A percentile compares a stretch with the other conserved stretches of the same genome.
phyloP scores from a whole-genome alignment of 2,888 invertebrate species.

The Blastobasis adustella region DNA sequence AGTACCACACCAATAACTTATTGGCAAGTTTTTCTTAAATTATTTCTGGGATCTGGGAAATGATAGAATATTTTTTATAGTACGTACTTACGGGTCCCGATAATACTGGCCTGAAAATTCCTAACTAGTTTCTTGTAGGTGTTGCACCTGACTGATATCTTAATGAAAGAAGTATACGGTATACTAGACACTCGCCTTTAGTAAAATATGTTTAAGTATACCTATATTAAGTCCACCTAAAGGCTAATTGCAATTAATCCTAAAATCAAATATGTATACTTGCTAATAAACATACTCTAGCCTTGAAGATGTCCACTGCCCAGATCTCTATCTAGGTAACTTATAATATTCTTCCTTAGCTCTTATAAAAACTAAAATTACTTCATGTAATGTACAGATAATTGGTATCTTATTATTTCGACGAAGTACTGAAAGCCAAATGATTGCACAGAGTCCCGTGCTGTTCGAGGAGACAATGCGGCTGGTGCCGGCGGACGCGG shows the following conservation, averaged over 20 bases:
- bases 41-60: neutral
- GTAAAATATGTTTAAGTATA: no score
- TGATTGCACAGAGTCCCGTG: constrained; percentile 71
- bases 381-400: neutral
- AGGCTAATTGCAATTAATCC: no score
- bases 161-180: no score
- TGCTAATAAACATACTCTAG: neutral
- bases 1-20: constrained; percentile 89
- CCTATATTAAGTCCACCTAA: no score
- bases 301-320: neutral
- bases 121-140: neutral
- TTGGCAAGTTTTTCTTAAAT: constrained; percentile 51
- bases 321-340: neutral
- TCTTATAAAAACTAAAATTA: neutral
- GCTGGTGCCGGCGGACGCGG: constrained; percentile 84
- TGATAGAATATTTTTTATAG: neutral
- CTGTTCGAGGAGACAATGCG: constrained; percentile 86
- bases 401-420: no score
- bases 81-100: neutral
- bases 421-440: neutral
- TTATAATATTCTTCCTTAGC: neutral
- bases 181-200: no score
- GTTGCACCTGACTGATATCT: no score
- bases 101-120: neutral
- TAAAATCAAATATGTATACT: neutral